Conservation (phyloP, 1,140 invertebrate genomes). For the Eumeta japonica region DNA sequence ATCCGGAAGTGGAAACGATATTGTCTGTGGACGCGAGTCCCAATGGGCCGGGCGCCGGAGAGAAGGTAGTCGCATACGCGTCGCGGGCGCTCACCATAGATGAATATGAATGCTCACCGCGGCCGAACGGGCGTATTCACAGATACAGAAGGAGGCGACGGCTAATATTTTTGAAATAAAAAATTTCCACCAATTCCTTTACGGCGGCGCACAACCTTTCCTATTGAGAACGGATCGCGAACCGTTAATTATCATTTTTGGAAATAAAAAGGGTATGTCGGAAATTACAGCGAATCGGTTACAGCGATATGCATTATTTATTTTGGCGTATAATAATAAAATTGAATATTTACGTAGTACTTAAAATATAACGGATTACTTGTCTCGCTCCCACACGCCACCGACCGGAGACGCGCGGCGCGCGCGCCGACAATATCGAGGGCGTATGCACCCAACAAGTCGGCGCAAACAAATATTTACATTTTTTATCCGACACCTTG, state of each 20-base stretch:
- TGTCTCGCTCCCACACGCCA: no score
- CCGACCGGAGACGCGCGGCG: neutral
- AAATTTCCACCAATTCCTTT: slow-evolving; percentile 43
- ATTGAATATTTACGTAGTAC: neutral
- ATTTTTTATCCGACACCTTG: no score
- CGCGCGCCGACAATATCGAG: neutral
- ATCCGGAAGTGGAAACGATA: no score
- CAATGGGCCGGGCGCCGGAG: slow-evolving; percentile 11
- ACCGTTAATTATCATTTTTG: slow-evolving; percentile 39
- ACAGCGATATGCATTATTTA: neutral
- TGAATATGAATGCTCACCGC: no score
- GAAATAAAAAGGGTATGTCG: slow-evolving; percentile 14
- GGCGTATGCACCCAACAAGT: neutral
- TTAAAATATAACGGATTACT: slow-evolving; percentile 1
- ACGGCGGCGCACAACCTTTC: slow-evolving; percentile 30
- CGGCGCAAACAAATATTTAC: no score
- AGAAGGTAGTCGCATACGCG: slow-evolving; percentile 28
- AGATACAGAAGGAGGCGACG: slow-evolving; percentile 22
- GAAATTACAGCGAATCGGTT: neutral
- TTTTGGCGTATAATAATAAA: neutral
- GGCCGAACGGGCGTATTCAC: slow-evolving; percentile 33
- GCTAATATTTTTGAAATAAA: slow-evolving; percentile 21
- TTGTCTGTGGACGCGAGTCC: slow-evolving; percentile 17
- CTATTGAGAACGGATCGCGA: slow-evolving; percentile 48
- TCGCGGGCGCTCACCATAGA: slow-evolving; percentile 33